phyloP scores from a whole-genome alignment of 2,113 vertebrate species.

The Lamprologus tigripictilis region DNA sequence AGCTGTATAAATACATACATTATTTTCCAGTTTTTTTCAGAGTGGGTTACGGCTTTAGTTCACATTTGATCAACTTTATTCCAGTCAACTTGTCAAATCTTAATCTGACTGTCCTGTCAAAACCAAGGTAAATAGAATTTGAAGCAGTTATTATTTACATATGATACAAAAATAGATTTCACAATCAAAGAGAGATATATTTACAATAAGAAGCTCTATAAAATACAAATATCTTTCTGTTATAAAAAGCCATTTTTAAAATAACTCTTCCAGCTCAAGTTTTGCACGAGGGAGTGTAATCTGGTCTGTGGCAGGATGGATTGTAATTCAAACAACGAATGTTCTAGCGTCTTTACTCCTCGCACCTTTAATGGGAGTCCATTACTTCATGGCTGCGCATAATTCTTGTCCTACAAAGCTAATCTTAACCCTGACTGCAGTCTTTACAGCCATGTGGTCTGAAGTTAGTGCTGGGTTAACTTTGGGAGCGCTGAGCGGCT shows the following conservation, averaged over 20 bases:
- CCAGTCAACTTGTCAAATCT: slow-evolving; percentile 12
- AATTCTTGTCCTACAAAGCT: not conserved
- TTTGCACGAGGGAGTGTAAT: slow-evolving; percentile 49
- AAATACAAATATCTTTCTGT: slow-evolving; percentile 85
- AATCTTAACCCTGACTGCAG: not conserved
- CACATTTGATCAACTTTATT: slow-evolving; percentile 46
- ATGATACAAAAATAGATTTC: slow-evolving; percentile 97
- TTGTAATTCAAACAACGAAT: not conserved
- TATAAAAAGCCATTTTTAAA: slow-evolving; percentile 79
- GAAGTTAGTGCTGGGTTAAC: not conserved
- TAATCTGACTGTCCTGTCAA: slow-evolving; percentile 31
- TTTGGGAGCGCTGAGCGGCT: not conserved
- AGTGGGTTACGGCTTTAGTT: slow-evolving; percentile 45
- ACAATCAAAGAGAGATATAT: slow-evolving; percentile 64
- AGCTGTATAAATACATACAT: slow-evolving; percentile 53
- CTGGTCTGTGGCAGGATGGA: not conserved
- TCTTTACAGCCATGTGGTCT: not conserved
- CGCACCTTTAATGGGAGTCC: not conserved
- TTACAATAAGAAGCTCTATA: slow-evolving; percentile 81
- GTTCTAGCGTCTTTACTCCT: slow-evolving; percentile 2
- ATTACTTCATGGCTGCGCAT: not conserved
- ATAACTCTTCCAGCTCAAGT: slow-evolving; percentile 76
- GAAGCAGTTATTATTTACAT: slow-evolving; percentile 67
- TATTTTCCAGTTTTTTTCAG: slow-evolving; percentile 44
- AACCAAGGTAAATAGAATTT: slow-evolving; percentile 43